These are phyloP conservation scores for Ophiodon elongatus DNA, from an alignment of 2,113 vertebrate genomes.

Conservation along the genomic window DNA sequence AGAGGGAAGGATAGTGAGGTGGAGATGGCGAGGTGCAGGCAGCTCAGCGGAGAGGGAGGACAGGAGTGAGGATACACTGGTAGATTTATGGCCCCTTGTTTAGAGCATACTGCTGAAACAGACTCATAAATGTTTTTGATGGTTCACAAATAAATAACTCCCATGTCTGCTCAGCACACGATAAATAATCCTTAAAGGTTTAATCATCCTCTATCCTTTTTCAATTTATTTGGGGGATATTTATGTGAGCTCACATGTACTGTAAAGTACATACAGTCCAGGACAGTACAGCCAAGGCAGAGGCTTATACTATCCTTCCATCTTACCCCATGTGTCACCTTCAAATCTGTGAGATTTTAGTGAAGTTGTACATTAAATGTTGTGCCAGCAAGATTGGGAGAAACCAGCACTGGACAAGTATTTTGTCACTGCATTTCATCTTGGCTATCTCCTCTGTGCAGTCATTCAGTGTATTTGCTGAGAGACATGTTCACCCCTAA, in stretches of 20 bases:
- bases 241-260: constrained; percentile 56
- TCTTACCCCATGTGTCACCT: constrained; percentile 28
- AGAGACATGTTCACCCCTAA: constrained; percentile 42
- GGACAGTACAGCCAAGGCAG: background rate
- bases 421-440: constrained; percentile 35
- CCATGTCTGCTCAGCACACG: constrained; percentile 74
- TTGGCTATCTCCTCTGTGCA: constrained; percentile 28
- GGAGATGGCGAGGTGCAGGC: constrained; percentile 33
- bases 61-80: constrained; percentile 50
- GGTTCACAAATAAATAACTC: constrained; percentile 76
- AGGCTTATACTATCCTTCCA: background rate
- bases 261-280: constrained; percentile 10
- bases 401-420: background rate
- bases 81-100: constrained; percentile 76
- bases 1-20: constrained; percentile 27
- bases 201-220: constrained; percentile 65
- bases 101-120: constrained; percentile 75
- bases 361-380: constrained; percentile 21
- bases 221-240: constrained; percentile 63
- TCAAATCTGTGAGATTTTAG: constrained; percentile 23
- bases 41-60: constrained; percentile 5
- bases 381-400: constrained; percentile 19
- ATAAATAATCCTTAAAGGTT: constrained; percentile 78
- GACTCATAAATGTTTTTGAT: constrained; percentile 82
- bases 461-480: constrained; percentile 34